phyloP scores from a whole-genome alignment of 2,888 invertebrate genomes.

The Eueremaeus valkanovi region DNA sequence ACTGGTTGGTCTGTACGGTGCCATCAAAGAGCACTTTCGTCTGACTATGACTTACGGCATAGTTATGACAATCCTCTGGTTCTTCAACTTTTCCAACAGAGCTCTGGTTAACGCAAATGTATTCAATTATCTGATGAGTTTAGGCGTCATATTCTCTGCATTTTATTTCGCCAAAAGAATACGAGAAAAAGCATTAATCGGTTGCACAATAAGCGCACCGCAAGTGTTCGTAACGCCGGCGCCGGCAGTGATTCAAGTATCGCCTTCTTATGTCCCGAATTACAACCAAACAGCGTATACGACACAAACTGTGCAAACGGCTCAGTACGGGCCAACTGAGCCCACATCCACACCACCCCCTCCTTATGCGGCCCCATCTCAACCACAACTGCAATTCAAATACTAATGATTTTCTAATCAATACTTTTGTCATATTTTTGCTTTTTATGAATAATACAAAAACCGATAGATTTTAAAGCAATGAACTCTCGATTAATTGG shows the following conservation, averaged over 20 bases:
- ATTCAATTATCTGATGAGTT: neutral
- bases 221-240: neutral
- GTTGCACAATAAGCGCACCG: neutral
- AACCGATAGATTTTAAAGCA: too few species aligned
- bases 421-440: too few species aligned
- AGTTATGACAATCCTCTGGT: constrained; percentile 5
- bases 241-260: constrained; percentile 8
- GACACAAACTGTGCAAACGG: neutral
- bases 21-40: neutral
- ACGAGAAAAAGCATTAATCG: too few species aligned
- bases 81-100: neutral
- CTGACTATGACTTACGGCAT: neutral
- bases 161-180: constrained; percentile 12
- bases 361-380: neutral
- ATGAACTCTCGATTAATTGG: too few species aligned
- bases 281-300: too few species aligned
- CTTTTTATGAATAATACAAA: too few species aligned
- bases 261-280: neutral
- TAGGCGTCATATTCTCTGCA: neutral
- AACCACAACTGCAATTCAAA: neutral
- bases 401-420: too few species aligned
- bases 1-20: constrained; percentile 6
- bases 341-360: neutral
- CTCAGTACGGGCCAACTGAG: neutral
- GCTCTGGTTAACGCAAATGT: neutral